A percentile compares a stretch with the other conserved stretches of the same genome.
These are phyloP conservation scores for Abscondita cerata DNA, from an alignment of 2,888 invertebrate genomes.

Conservation along the genomic window DNA sequence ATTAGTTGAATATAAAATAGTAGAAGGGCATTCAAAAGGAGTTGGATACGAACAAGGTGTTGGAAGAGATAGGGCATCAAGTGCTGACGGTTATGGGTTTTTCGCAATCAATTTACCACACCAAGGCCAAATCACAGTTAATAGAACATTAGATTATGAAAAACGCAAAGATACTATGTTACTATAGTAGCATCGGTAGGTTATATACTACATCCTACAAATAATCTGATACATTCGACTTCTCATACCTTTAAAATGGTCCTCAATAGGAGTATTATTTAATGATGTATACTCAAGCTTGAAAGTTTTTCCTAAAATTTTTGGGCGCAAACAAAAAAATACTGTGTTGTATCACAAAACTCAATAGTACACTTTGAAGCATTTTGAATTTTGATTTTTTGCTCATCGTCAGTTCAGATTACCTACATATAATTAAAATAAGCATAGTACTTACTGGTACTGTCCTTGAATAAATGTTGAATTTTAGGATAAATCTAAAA, in stretches of 20 bases:
- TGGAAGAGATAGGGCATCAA: conserved; percentile 64
- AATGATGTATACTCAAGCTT: background rate
- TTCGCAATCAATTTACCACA: conserved; percentile 88
- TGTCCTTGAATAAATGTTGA: no score
- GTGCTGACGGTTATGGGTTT: conserved; percentile 80
- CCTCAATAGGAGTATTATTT: no score
- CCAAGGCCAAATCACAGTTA: conserved; percentile 87
- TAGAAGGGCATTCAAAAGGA: conserved; percentile 68
- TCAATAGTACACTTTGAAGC: no score
- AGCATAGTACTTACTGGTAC: no score
- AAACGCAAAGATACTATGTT: conserved; percentile 86
- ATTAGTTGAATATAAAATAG: conserved; percentile 84
- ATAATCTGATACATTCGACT: no score
- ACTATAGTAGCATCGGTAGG: conserved; percentile 89
- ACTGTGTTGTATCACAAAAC: no score
- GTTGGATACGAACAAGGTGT: conserved; percentile 66
- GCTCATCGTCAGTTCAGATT: no score
- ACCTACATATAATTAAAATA: background rate
- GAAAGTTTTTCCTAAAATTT: no score
- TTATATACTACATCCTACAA: no score
- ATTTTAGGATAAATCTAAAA: conserved; percentile 82
- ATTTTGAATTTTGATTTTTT: no score
- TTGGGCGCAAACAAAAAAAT: no score
- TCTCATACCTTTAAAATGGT: no score
- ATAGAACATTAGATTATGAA: conserved; percentile 87